These are phyloP conservation scores for Girardia tigrina DNA, from an alignment of 2,888 invertebrate species.

Conservation along the genomic window DNA sequence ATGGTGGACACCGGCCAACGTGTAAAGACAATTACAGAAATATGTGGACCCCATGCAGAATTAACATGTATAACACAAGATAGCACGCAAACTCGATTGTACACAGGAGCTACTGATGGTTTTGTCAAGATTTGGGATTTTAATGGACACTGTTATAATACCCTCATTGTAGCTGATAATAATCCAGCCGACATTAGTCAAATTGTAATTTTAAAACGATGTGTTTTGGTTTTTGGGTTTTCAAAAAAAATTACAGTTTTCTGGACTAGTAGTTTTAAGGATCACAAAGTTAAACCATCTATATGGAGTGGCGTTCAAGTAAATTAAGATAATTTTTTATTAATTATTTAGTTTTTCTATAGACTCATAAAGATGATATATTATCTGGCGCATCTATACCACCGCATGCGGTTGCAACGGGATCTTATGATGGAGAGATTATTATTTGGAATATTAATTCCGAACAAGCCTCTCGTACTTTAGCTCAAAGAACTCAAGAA, in stretches of 20 bases:
- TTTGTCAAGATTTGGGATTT: slow-evolving; percentile 51
- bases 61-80: slow-evolving; percentile 48
- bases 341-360: background rate
- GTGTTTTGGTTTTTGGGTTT: slow-evolving; percentile 46
- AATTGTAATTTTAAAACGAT: slow-evolving; percentile 46
- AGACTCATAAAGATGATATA: slow-evolving; percentile 50
- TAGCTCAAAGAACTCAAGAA: slow-evolving; percentile 40
- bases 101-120: slow-evolving; percentile 49
- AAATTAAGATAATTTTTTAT: slow-evolving; percentile 23
- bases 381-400: slow-evolving; percentile 43
- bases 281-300: slow-evolving; percentile 44
- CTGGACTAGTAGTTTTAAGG: slow-evolving; percentile 44
- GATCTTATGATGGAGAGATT: slow-evolving; percentile 49
- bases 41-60: slow-evolving; percentile 45
- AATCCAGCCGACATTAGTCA: slow-evolving; percentile 48
- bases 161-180: slow-evolving; percentile 44
- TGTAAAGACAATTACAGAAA: slow-evolving; percentile 46
- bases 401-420: slow-evolving; percentile 46
- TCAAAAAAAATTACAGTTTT: slow-evolving; percentile 43
- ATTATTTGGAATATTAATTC: slow-evolving; percentile 50
- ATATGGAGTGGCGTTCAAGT: slow-evolving; percentile 50
- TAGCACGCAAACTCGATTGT: slow-evolving; percentile 43
- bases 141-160: slow-evolving; percentile 49
- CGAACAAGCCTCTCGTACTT: slow-evolving; percentile 43
- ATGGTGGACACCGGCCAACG: slow-evolving; percentile 50